Percentiles rank a stretch among this genome's conserved stretches.
These are phyloP conservation scores for Molossus alvarezi DNA, from an alignment of 2,797 vertebrate species.

Conservation along the genomic window DNA sequence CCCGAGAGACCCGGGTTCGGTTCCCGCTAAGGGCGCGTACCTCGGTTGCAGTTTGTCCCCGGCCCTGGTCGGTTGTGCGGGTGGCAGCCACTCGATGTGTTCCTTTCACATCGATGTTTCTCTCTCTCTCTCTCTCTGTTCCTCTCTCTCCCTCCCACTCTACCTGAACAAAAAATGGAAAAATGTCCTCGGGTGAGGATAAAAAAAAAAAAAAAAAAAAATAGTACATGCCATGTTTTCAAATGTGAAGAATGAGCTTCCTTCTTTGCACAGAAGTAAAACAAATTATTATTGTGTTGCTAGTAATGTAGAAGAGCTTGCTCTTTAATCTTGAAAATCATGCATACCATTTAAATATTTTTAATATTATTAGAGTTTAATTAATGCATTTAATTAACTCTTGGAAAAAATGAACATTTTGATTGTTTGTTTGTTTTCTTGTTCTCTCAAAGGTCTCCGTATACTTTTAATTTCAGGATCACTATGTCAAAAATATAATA, in stretches of 20 bases:
- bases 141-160: too few relatives aligned
- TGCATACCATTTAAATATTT: not conserved
- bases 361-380: not conserved
- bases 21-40: too few relatives aligned
- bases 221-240: not conserved
- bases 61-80: too few relatives aligned
- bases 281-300: not conserved
- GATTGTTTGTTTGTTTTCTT: not conserved
- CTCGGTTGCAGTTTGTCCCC: too few relatives aligned
- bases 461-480: not conserved
- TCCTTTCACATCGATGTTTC: too few relatives aligned
- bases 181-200: too few relatives aligned
- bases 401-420: not conserved
- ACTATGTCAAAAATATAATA: slow-evolving; percentile 49
- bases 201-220: too few relatives aligned
- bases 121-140: too few relatives aligned
- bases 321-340: slow-evolving; percentile 22
- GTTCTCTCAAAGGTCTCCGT: not conserved
- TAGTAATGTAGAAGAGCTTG: not conserved
- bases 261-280: slow-evolving; percentile 11
- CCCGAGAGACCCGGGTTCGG: too few relatives aligned
- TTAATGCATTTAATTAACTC: not conserved
- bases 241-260: not conserved
- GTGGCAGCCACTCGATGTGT: too few relatives aligned
- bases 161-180: too few relatives aligned